Evolutionary conservation across 2,888 invertebrate genomes (phyloP).

Genomic region (Brachyopa scutellaris): DNA sequence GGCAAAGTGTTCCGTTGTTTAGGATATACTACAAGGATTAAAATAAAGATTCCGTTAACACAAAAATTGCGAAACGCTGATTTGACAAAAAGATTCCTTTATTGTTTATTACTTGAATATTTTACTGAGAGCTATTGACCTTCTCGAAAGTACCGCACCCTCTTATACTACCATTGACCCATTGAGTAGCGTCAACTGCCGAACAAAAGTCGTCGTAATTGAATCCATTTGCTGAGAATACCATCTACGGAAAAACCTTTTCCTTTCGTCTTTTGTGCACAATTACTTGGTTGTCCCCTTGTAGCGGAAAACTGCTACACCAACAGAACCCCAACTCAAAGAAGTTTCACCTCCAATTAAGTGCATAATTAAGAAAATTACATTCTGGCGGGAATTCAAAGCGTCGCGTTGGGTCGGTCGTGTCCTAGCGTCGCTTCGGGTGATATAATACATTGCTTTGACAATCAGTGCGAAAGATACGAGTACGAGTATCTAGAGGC

Average conservation of each 20-base stretch:
- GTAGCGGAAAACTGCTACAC: not conserved
- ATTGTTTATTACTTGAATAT: too few relatives aligned
- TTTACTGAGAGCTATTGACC: not conserved
- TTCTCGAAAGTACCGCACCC: too few relatives aligned
- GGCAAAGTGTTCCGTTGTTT: too few relatives aligned
- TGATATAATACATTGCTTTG: not conserved
- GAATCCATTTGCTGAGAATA: constrained; percentile 19
- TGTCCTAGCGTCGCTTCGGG: not conserved
- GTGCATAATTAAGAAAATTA: constrained; percentile 47
- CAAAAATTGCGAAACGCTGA: too few relatives aligned
- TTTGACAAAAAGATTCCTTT: too few relatives aligned
- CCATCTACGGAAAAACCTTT: not conserved
- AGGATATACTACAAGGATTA: too few relatives aligned
- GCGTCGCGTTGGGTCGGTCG: not conserved
- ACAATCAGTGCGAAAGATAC: constrained; percentile 2
- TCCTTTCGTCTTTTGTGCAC: not conserved
- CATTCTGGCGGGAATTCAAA: constrained; percentile 31
- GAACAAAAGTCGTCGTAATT: constrained; percentile 8
- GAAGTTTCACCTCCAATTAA: constrained; percentile 25
- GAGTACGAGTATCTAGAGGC: too few relatives aligned
- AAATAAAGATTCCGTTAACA: too few relatives aligned
- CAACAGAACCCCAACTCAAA: not conserved
- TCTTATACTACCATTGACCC: too few relatives aligned
- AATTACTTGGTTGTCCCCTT: not conserved
- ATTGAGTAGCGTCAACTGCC: not conserved